Base-by-base conservation (phyloP, 2,888 invertebrate species). In the Salpingus planirostris region DNA sequence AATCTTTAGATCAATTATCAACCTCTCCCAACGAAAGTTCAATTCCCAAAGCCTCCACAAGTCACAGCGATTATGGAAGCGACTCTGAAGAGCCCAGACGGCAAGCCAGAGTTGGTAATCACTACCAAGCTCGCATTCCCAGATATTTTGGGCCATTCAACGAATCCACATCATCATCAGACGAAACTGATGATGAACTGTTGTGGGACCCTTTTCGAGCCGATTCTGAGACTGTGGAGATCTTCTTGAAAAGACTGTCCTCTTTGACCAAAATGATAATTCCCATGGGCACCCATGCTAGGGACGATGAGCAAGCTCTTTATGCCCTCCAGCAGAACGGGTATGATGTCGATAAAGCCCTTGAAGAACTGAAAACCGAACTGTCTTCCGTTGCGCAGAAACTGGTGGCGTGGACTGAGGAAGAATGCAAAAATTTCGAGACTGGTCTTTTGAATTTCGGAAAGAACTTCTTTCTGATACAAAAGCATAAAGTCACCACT, bases 81-180 rank as follows among this genome's bases (percentile, higher is more conserved):
- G n/a, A n/a, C n/a, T n/a, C n/a, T n/a, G n/a, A n/a, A n/a, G n/a
- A n/a, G n/a, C n/a, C n/a, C n/a, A n/a, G n/a, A n/a, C n/a, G n/a
- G n/a, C n/a, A n/a, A n/a, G n/a, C n/a, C n/a, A n/a, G 39, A 3
- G 32, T 39, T 2, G 39, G 39, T n/a, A 39, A 39, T 13, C 39
- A 39, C 24, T 39, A 39, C 27, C 39, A 39, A 27, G 39, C 39
- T 7, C 10, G 39, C 7, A 39, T 39, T 18, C 39, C 39, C 11
- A 39, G 32, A 27, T 38, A 28, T 25, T 18, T 29, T 11, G 21
- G 24, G 6, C 29, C 31, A 10, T n/a, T 11, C 12, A 24, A 3
- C 3, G 11, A 8, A 7, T 10, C 11, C 8, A 10, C 3, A 3
- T 24, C 24, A 11, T 7, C 13, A n/a, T 12, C 21, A n/a, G 38